Evolutionary conservation across 2,888 invertebrate genomes (phyloP), one percentile per base, ranked within the genome.

Genomic region (Hartigia nigra): DNA sequence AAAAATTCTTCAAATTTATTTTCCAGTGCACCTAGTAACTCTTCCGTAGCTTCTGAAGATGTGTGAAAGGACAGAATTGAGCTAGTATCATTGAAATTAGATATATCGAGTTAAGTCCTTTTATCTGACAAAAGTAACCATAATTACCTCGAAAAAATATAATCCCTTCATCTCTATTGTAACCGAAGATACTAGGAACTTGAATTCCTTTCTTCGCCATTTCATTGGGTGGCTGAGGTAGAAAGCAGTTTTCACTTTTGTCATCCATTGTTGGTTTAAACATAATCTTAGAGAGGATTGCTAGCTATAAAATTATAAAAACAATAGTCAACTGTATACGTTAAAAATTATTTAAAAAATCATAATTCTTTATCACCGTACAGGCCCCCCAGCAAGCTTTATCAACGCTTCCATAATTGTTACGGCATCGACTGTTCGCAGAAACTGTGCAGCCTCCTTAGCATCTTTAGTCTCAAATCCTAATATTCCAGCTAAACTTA

Each of bases 331-430:
- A 9, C 14, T 23, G 5, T 9, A 23, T 55, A 23, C 23, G 2
- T 23, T 23, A 23, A 55, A 23, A 2, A 55, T 55, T 39, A 2
- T 39, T 55, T 55, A 35, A 3, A 35, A 35, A 35, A 55, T 9
- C 23, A 55, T 1, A 72, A 23, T 72, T 31, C n/a, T 31, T 3
- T 31, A 2, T 55, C 23, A 55, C 23, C 55, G 2, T 23, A 55
- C 55, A 5, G 55, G 9, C 5, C 31, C 72, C 4, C 34, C 72
- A 3, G n/a, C 0, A 32, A 72, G 12, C 32, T 32, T 72, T 31
- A 92, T 79, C 31, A 80, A 79, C 12, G 82, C 76, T 12, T 90
- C 86, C 0, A 86, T 87, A 31, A 88, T 85, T 1, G 91, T 85
- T 14, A 93, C 85, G 23, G 91, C 85, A 0, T 84, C 76, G 9